Evolutionary conservation across 2,888 invertebrate species (phyloP).

Genomic region (Apamea monoglypha): DNA sequence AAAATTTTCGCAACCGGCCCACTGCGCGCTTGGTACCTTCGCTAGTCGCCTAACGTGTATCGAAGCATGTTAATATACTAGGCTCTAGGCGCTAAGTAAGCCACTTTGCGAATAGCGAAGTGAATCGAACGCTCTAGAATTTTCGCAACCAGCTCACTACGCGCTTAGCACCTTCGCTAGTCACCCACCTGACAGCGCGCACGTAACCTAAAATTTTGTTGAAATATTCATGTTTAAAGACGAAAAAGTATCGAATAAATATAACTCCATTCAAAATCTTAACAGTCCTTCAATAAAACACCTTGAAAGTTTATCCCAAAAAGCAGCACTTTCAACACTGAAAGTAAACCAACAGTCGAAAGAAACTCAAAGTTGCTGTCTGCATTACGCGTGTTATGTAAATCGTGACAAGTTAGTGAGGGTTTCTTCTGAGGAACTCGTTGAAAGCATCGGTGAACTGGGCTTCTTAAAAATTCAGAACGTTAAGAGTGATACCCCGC

Average conservation of each 20-base stretch:
- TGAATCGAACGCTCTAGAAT: too few relatives aligned
- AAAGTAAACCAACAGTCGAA: conserved; percentile 61
- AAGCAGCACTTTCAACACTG: conserved; percentile 54
- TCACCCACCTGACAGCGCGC: neutral
- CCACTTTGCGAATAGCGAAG: too few relatives aligned
- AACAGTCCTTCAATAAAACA: conserved; percentile 33
- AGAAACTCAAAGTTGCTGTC: conserved; percentile 77
- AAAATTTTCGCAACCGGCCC: too few relatives aligned
- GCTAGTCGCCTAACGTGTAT: neutral
- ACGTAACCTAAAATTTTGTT: neutral
- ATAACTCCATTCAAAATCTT: conserved; percentile 14
- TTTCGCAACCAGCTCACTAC: too few relatives aligned
- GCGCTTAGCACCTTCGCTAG: too few relatives aligned
- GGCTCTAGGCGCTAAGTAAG: neutral
- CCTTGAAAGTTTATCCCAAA: conserved; percentile 43
- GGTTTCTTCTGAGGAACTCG: conserved; percentile 73
- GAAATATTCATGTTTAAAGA: neutral
- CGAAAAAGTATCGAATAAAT: neutral
- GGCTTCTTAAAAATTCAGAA: conserved; percentile 84
- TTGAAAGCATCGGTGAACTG: conserved; percentile 80
- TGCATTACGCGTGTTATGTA: conserved; percentile 84
- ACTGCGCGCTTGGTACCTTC: neutral
- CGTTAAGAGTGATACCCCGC: conserved; percentile 77
- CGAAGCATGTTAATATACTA: neutral
- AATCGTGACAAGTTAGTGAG: conserved; percentile 75